Conservation (phyloP, 1,140 invertebrate genomes). For the Drosophila melanica region DNA sequence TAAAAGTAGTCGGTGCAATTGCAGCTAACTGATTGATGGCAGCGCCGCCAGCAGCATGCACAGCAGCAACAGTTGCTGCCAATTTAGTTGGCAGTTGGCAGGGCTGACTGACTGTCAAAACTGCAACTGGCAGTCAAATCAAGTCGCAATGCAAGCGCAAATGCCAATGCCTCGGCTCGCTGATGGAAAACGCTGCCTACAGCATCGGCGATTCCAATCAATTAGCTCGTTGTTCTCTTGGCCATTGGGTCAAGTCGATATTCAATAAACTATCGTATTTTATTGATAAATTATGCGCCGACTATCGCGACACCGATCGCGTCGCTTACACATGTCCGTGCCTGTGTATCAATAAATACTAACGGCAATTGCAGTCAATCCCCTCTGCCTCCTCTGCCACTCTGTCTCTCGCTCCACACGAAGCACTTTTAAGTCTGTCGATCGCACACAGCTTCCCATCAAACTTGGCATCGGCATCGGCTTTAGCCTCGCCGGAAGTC, state of each 20-base stretch:
- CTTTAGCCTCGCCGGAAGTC: constrained; percentile 63
- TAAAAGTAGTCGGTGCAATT: constrained; percentile 50
- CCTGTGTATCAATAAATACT: constrained; percentile 71
- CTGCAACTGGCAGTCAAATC: constrained; percentile 7
- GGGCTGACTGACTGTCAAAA: constrained; percentile 31
- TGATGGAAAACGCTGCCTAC: not conserved
- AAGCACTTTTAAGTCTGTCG: not conserved
- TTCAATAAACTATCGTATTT: constrained; percentile 61
- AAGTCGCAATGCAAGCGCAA: constrained; percentile 32
- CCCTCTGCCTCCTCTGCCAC: not conserved
- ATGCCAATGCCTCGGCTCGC: not conserved
- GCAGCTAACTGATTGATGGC: constrained; percentile 63
- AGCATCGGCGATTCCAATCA: constrained; percentile 62
- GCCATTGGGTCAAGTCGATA: constrained; percentile 66
- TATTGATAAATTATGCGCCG: constrained; percentile 76
- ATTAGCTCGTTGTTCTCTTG: constrained; percentile 30
- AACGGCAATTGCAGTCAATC: constrained; percentile 57
- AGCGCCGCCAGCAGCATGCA: constrained; percentile 30
- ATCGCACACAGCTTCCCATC: constrained; percentile 35
- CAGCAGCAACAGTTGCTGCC: constrained; percentile 33
- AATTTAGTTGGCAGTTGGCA: constrained; percentile 26
- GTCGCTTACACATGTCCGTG: constrained; percentile 75
- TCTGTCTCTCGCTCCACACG: not conserved
- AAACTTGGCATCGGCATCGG: constrained; percentile 13
- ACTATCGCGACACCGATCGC: constrained; percentile 58